These are phyloP conservation scores for Bombus turneri DNA, from an alignment of 1,140 invertebrate species.

Conservation along the genomic window DNA sequence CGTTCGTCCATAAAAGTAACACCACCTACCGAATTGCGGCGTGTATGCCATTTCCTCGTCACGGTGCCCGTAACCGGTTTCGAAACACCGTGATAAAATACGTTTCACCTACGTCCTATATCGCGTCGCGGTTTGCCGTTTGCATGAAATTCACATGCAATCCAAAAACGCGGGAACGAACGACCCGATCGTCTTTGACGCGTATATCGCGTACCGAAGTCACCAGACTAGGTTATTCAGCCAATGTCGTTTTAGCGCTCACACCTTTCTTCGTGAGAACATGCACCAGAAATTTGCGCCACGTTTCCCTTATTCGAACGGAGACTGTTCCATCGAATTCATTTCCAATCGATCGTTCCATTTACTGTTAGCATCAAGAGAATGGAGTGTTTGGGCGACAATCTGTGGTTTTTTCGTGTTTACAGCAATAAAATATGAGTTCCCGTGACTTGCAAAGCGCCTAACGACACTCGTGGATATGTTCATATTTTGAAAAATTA, in stretches of 20 bases:
- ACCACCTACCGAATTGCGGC: slow-evolving; percentile 60
- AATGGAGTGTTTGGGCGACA: not conserved
- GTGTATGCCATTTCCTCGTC: slow-evolving; percentile 65
- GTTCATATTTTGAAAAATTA: not conserved
- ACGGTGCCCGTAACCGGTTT: slow-evolving; percentile 68
- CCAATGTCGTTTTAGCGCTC: slow-evolving; percentile 2
- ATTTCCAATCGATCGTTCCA: not conserved
- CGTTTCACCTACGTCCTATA: slow-evolving; percentile 56
- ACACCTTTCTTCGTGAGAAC: not conserved
- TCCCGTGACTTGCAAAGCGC: rapidly evolving
- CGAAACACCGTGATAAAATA: slow-evolving; percentile 73
- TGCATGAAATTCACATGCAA: slow-evolving; percentile 68
- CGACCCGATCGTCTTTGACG: slow-evolving; percentile 15
- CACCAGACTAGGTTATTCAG: slow-evolving; percentile 5
- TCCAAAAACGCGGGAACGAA: slow-evolving; percentile 35
- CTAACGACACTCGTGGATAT: not conserved
- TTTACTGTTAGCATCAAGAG: not conserved
- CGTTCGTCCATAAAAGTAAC: slow-evolving; percentile 78
- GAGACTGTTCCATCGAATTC: not conserved
- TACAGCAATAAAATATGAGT: not conserved
- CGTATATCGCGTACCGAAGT: slow-evolving; percentile 35
- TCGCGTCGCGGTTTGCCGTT: slow-evolving; percentile 50
- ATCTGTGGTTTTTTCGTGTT: not conserved
- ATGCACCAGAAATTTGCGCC: not conserved
- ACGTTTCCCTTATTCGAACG: not conserved